These are phyloP conservation scores for Gisinianus flammeolus DNA, from an alignment of 2,888 invertebrate species.

Conservation along the genomic window DNA sequence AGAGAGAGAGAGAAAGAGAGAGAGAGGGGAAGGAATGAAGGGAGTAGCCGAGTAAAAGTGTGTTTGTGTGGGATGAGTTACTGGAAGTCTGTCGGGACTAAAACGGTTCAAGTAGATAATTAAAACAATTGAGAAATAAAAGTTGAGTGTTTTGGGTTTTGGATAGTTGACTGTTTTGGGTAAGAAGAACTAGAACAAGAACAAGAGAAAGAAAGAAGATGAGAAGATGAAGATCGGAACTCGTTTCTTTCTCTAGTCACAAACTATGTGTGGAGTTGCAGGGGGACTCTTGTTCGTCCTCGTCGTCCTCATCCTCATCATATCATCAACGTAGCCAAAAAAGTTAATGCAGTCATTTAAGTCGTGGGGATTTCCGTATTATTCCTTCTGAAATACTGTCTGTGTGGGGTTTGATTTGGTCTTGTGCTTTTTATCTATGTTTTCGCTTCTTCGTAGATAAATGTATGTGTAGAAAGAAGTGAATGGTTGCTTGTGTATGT, in stretches of 20 bases:
- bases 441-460: background rate
- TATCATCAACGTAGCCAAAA: background rate
- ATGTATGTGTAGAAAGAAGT: background rate
- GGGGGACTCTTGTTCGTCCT: background rate
- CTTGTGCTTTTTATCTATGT: background rate
- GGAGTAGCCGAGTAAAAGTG: too few species aligned
- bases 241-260: background rate
- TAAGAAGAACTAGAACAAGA: too few species aligned
- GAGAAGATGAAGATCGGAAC: too few species aligned
- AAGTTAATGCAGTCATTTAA: background rate
- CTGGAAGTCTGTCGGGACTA: conserved; percentile 1
- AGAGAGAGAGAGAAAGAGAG: conserved; percentile 5
- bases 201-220: too few species aligned
- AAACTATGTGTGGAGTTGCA: background rate
- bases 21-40: conserved; percentile 4
- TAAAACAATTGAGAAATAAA: conserved; percentile 56
- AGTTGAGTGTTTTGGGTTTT: conserved; percentile 45
- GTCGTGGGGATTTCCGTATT: background rate
- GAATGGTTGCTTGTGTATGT: too few species aligned
- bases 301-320: background rate
- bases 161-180: conserved; percentile 17
- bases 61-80: background rate
- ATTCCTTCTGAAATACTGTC: background rate
- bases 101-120: conserved; percentile 45
- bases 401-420: background rate